phyloP scores from a whole-genome alignment of 2,888 invertebrate species.

The Pharmacophagus antenor region DNA sequence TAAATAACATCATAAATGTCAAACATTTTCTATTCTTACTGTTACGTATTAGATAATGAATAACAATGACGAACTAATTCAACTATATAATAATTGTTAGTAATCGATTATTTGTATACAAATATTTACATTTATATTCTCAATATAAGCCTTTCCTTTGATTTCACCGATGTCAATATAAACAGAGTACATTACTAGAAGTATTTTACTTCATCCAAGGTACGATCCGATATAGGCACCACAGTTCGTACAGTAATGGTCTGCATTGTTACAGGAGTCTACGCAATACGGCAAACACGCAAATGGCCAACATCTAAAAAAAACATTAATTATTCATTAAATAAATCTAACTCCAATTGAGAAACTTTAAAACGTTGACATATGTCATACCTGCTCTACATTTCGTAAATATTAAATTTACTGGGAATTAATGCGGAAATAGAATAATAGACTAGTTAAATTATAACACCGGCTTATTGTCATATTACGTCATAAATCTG shows the following conservation, averaged over 20 bases:
- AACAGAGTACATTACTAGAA: no score
- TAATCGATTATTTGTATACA: not conserved
- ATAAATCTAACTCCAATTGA: not conserved
- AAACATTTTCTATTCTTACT: not conserved
- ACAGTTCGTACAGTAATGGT: constrained; percentile 77
- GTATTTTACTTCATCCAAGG: constrained; percentile 8
- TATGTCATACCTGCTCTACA: not conserved
- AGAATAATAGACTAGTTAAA: no score
- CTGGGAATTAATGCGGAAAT: no score
- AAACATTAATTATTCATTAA: not conserved
- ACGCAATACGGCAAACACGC: constrained; percentile 74
- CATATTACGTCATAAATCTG: no score
- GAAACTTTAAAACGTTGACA: not conserved
- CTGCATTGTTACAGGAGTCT: constrained; percentile 69
- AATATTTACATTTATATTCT: not conserved
- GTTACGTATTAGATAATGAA: not conserved
- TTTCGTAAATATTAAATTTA: no score
- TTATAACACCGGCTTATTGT: no score
- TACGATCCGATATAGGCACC: constrained; percentile 63
- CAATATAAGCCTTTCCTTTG: not conserved
- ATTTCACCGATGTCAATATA: not conserved
- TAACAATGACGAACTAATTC: not conserved
- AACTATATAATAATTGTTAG: not conserved
- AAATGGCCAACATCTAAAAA: constrained; percentile 76
- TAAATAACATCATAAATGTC: no score